Percentiles rank a stretch among this genome's conserved stretches.
These are phyloP conservation scores for Phallusia fumigata DNA, from an alignment of 23 tunicate species.

Conservation along the genomic window DNA sequence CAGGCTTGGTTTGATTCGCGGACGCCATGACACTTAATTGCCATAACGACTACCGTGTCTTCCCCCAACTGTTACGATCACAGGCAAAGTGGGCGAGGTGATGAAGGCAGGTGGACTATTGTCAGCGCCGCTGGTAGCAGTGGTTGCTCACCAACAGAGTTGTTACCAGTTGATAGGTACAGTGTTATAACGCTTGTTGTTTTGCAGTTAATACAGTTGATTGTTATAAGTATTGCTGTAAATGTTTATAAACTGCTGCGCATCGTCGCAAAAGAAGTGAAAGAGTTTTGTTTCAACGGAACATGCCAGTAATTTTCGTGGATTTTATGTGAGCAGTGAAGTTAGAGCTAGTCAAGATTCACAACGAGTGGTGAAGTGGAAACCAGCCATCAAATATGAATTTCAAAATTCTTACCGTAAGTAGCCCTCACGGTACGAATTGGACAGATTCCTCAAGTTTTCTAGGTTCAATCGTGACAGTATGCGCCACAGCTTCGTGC, in stretches of 20 bases:
- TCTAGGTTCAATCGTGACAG: too few species aligned
- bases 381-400: slow-evolving; percentile 5
- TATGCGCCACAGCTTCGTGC: neutral
- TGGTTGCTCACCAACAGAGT: too few species aligned
- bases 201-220: neutral
- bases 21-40: slow-evolving; percentile 7
- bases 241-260: neutral
- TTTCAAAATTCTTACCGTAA: slow-evolving; percentile 36
- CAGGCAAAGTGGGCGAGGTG: neutral
- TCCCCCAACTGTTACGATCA: slow-evolving; percentile 4
- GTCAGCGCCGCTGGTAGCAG: too few species aligned
- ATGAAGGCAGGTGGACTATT: neutral
- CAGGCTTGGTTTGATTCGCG: neutral
- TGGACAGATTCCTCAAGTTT: neutral
- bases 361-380: neutral
- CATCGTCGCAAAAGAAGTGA: neutral
- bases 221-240: neutral
- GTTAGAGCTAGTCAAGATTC: neutral
- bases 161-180: too few species aligned
- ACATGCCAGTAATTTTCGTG: neutral
- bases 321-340: neutral
- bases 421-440: neutral
- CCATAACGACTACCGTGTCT: neutral
- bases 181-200: neutral
- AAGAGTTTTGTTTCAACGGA: slow-evolving; percentile 5